phyloP scores from a whole-genome alignment of 2,113 vertebrate species.

The Syrmaticus mikado region DNA sequence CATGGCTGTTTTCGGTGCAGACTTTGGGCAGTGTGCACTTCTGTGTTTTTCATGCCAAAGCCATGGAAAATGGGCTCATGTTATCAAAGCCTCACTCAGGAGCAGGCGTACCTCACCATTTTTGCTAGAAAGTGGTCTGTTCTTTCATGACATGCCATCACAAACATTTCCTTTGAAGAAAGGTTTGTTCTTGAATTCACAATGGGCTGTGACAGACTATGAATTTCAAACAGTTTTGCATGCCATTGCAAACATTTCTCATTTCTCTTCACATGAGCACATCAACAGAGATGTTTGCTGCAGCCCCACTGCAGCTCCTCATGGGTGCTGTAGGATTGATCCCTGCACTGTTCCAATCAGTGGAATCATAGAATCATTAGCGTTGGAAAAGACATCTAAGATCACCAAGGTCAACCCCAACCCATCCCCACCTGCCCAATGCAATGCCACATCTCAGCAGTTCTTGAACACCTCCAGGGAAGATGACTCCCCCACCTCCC shows the following conservation, averaged over 20 bases:
- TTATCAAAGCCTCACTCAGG: neutral
- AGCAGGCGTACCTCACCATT: neutral
- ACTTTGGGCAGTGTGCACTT: neutral
- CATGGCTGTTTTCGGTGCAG: neutral
- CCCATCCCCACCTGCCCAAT: too few relatives aligned
- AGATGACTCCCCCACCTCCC: too few relatives aligned
- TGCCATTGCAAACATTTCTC: neutral
- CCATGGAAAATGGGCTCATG: neutral
- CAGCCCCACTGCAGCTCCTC: neutral
- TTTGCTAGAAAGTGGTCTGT: neutral
- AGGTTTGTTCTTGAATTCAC: conserved; percentile 6
- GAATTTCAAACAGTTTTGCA: conserved; percentile 31
- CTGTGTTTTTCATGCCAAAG: neutral
- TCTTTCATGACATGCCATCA: conserved; percentile 9
- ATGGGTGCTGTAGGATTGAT: accelerated
- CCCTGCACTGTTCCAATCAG: neutral
- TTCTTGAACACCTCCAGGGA: too few relatives aligned
- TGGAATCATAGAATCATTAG: too few relatives aligned
- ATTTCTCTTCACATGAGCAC: neutral
- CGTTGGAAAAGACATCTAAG: too few relatives aligned
- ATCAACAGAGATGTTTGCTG: neutral
- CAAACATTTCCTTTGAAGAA: conserved; percentile 24
- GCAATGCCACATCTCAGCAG: too few relatives aligned
- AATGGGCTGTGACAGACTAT: neutral
- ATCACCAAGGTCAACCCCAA: neutral